A percentile compares a stretch with the other conserved stretches of the same genome.
Conservation (phyloP, 2,113 vertebrate species). For the Pampusana beccarii region DNA sequence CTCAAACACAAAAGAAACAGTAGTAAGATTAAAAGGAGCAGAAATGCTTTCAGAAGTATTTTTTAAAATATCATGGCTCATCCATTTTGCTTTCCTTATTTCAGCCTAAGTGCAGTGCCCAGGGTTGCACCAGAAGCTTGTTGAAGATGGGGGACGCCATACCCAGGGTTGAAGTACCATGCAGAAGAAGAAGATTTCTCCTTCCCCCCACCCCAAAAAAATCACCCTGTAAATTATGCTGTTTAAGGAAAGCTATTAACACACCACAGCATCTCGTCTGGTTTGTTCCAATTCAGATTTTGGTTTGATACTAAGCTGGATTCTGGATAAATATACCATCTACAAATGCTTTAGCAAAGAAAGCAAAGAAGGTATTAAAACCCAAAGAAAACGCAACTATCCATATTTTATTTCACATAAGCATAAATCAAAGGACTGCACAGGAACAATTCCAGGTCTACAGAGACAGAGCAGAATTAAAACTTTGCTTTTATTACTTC, state of each 20-base stretch:
- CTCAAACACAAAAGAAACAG: not conserved
- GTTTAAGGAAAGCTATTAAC: not conserved
- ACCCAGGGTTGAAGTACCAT: not conserved
- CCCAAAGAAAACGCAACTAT: not conserved
- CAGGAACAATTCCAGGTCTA: not conserved
- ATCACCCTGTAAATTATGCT: not conserved
- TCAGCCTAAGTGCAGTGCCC: not conserved
- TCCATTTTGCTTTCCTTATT: not conserved
- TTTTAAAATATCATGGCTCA: not conserved
- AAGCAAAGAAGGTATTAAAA: not conserved
- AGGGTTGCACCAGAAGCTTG: not conserved
- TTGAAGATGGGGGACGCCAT: not conserved
- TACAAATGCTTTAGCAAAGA: not conserved
- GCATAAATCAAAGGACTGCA: not conserved
- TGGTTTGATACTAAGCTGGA: not conserved
- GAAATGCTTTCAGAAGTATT: not conserved
- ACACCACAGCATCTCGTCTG: not conserved
- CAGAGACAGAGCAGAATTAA: not conserved
- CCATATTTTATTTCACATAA: not conserved
- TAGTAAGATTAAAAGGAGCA: not conserved
- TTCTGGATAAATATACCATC: slow-evolving; percentile 12
- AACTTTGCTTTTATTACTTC: not conserved
- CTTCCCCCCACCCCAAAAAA: not conserved
- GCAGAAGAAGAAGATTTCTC: not conserved
- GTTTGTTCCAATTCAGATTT: not conserved